Base-by-base conservation (phyloP, 2,888 invertebrate genomes). In the Cepaea hortensis region DNA sequence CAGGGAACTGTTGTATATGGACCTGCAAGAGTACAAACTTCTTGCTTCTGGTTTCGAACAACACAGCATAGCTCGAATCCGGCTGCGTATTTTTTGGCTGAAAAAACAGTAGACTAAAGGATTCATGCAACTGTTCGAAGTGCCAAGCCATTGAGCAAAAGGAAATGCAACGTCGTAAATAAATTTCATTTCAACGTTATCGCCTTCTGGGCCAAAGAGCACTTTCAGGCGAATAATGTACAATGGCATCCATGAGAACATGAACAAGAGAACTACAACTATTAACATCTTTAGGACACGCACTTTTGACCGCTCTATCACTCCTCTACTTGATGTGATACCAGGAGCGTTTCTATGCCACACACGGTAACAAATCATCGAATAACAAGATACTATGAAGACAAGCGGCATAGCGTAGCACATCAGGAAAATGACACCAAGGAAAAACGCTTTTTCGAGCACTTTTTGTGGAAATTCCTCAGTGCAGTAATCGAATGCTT, bases 211-310 rank as follows among this genome's bases (percentile, higher is more conserved):
- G 84, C 73, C 81, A 87, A 88, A 89, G 81, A 80, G 84, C 72
- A 86, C 48, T 35, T 97, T 96, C 0, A 98, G 97, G 93, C 97
- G 97, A 93, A 98, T 97, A 50, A 97, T 96, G 95, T 98, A 98
- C 70, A 98, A 35, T 50, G 0, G 98, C 98, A 93, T 98, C 95
- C 98, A 98, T 68, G 98, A 98, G 3, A 98, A 95, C 0, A 98
- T 97, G 94, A 98, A 98, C n/a, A 98, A 95, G 86, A 98, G 97
- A 46, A 98, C 98, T 68, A 98, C 98, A 35, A 97, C 97, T 0
- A 98, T 97, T 88, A 98, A 95, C 98, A 98, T 98, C 95, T 98
- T 98, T 48, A 98, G 97, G 76, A 98, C 98, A 95, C 98, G 98
- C 72, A 98, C 97, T 95, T 98, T 98, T 76, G 98, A 98, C 95